phyloP scores from a whole-genome alignment of 2,113 vertebrate species.

The Sphaerodactylus townsendi region DNA sequence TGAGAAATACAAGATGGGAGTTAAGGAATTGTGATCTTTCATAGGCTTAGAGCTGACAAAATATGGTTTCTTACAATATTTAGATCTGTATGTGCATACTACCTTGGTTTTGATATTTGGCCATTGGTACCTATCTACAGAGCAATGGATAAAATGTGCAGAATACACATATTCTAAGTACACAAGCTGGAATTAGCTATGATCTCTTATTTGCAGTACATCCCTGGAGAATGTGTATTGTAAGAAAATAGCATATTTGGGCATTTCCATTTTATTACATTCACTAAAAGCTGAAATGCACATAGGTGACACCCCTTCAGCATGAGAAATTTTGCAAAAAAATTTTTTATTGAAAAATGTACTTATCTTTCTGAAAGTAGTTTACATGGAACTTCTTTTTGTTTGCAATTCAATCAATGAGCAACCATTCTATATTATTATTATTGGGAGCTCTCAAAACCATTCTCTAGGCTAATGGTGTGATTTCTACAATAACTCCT shows the following conservation, averaged over 20 bases:
- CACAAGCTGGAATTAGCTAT: neutral
- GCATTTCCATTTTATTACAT: neutral
- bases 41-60: neutral
- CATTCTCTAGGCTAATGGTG: neutral
- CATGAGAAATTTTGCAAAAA: neutral
- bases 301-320: neutral
- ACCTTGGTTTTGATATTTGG: too few species aligned
- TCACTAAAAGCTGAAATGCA: neutral
- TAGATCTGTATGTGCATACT: too few species aligned
- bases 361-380: neutral
- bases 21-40: neutral
- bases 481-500: neutral
- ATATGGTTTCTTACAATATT: too few species aligned
- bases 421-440: neutral
- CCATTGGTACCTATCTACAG: too few species aligned
- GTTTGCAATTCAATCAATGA: neutral
- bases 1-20: neutral
- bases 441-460: neutral
- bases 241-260: neutral
- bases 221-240: neutral
- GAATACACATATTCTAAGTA: too few species aligned
- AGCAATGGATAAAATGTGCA: too few species aligned
- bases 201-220: neutral
- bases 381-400: neutral
- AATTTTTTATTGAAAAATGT: too few species aligned